Evolutionary conservation across 2,113 vertebrate genomes (phyloP), one percentile per base, ranked within the genome.

Genomic region (Aspidoscelis tigris): DNA sequence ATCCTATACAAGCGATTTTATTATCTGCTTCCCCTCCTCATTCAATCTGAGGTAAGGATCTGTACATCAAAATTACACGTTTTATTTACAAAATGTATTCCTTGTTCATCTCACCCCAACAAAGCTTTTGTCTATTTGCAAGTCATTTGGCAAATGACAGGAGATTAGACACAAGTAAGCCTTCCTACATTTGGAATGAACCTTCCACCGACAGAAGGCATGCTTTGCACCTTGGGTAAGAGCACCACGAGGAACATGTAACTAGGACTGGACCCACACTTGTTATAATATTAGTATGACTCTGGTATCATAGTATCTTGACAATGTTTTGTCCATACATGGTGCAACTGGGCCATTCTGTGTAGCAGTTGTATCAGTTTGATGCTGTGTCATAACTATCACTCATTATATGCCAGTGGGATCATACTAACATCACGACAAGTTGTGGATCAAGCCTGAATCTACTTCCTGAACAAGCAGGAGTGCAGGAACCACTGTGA

Each of bases 1-100:
- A 95, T 96, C 95, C 96, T 95, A 94, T 94, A 95, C 92, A 92
- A 95, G 93, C 94, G 90, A 94, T 88, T 87, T 87, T 61, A 87
- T 61, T 87, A 94, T 33, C 94, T 93, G 95, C 93, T 94, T 92
- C n/a, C 61, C 21, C 44, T n/a, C 43, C 91, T 89, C 91, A 94
- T 94, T 96, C 95, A 81, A 93, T 97, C 96, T 94, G 96, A 97
- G 95, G 96, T 97, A 98, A 97, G 96, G 96, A 94, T 93, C 95
- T 97, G 94, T 97, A 98, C 97, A 96, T 93, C 80, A 91, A 84
- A 96, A 93, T 95, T 93, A 95, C 89, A 96, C 92, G n/a, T 93
- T 7, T 71, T 95, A 95, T 96, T 94, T 94, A 96, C 92, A 94
- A 92, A 87, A 91, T 74, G 72, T 78, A 93, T 93, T 81, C 86